These are phyloP conservation scores for Psittacula echo DNA, from an alignment of 2,797 vertebrate genomes.

Conservation along the genomic window DNA sequence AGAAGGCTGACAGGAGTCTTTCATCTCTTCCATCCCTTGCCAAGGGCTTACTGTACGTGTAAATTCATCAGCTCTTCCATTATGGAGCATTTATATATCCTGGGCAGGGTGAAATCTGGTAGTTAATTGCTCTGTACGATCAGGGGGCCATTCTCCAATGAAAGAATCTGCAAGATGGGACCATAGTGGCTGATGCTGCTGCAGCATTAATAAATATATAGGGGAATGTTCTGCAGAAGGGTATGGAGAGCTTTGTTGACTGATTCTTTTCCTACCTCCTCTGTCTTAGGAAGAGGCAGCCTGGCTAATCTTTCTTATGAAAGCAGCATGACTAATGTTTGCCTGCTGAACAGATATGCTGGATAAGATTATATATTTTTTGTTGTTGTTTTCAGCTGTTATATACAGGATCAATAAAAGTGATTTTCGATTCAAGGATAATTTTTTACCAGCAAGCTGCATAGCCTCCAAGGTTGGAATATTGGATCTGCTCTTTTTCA, in stretches of 20 bases:
- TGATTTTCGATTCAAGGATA: conserved; percentile 56
- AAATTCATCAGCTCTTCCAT: conserved; percentile 30
- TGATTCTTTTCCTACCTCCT: neutral
- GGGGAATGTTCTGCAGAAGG: neutral
- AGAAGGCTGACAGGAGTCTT: conserved; percentile 4
- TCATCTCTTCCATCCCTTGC: conserved; percentile 39
- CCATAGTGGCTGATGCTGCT: neutral
- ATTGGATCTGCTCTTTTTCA: conserved; percentile 14
- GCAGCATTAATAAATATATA: neutral
- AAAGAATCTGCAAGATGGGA: neutral
- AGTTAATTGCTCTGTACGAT: neutral
- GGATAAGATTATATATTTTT: neutral
- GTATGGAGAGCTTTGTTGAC: neutral
- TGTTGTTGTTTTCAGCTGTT: conserved; percentile 49
- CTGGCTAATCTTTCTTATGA: conserved; percentile 5
- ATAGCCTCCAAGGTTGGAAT: neutral
- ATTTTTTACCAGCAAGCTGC: conserved; percentile 42
- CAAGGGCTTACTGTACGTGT: conserved; percentile 7
- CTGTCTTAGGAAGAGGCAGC: neutral
- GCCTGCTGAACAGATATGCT: neutral
- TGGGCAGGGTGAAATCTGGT: neutral
- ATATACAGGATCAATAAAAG: conserved; percentile 67
- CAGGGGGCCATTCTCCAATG: neutral
- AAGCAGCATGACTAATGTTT: conserved; percentile 33
- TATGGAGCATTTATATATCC: neutral